Percentiles rank a stretch among this genome's conserved stretches.
These are phyloP conservation scores for Bufo bufo DNA, from an alignment of 2,113 vertebrate genomes.

Conservation along the genomic window DNA sequence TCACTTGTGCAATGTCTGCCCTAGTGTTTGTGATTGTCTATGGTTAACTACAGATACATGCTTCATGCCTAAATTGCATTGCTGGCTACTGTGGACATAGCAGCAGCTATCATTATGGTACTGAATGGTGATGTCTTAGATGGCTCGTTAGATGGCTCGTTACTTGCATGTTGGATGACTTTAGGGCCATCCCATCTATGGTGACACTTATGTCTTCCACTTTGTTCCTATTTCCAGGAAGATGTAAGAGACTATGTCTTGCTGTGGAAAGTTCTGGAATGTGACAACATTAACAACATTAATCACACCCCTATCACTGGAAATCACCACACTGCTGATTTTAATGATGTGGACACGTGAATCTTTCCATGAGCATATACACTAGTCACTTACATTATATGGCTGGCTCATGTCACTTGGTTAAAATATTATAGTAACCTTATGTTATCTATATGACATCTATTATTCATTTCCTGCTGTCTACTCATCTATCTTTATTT, in stretches of 20 bases:
- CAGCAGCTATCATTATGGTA: background rate
- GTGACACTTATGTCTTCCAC: background rate
- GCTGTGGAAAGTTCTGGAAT: background rate
- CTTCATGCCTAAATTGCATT: background rate
- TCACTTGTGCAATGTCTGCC: background rate
- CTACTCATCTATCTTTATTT: too few relatives aligned
- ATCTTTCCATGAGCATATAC: background rate
- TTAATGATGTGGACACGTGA: conserved; percentile 34
- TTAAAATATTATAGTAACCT: conserved; percentile 1
- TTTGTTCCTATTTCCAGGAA: conserved; percentile 2
- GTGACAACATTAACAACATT: conserved; percentile 6
- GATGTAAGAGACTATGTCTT: conserved; percentile 21
- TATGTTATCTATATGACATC: background rate
- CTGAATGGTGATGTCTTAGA: background rate
- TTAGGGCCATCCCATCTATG: conserved; percentile 17
- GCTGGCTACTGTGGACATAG: background rate
- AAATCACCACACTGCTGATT: conserved; percentile 22
- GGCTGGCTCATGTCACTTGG: background rate
- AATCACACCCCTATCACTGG: conserved; percentile 13
- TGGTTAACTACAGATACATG: background rate
- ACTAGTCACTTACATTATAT: background rate
- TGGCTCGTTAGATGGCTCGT: conserved; percentile 31
- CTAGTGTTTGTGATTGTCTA: background rate
- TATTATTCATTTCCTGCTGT: too few relatives aligned
- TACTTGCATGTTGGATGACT: conserved; percentile 42